A percentile compares a stretch with the other conserved stretches of the same genome.
These are phyloP conservation scores for Passerina amoena DNA, from an alignment of 2,113 vertebrate genomes.

Conservation along the genomic window DNA sequence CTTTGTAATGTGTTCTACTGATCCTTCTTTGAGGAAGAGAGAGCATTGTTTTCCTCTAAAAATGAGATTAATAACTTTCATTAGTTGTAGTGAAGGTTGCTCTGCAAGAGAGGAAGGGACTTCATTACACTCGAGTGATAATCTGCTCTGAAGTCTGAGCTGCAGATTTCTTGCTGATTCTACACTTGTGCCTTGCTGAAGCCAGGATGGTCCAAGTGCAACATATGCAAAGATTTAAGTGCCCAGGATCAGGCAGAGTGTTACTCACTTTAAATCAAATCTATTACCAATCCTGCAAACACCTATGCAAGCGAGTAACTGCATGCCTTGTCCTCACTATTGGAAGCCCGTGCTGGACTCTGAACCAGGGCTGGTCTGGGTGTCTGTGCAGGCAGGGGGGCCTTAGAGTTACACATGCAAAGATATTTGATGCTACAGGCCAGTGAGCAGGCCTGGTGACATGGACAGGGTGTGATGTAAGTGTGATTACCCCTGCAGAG, in stretches of 20 bases:
- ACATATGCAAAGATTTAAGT: not conserved
- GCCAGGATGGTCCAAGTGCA: not conserved
- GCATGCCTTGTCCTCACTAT: rapidly evolving
- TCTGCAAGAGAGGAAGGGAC: slow-evolving; percentile 20
- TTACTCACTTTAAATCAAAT: not conserved
- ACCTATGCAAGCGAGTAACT: not conserved
- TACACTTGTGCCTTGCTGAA: slow-evolving; percentile 26
- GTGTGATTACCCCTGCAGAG: not conserved
- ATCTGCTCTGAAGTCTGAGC: slow-evolving; percentile 35
- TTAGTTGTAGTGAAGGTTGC: not conserved
- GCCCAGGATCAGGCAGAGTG: not conserved
- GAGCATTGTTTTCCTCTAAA: not conserved
- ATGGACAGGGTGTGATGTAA: rapidly evolving
- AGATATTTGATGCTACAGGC: not conserved
- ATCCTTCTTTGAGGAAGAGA: slow-evolving; percentile 38
- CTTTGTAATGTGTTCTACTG: slow-evolving; percentile 66
- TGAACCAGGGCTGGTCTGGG: not conserved
- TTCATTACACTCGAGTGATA: not conserved
- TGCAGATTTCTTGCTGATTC: slow-evolving; percentile 25
- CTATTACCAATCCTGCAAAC: slow-evolving; percentile 10
- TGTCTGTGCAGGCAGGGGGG: rapidly evolving
- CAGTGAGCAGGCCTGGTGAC: not conserved
- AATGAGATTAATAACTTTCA: not conserved
- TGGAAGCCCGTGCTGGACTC: not conserved
- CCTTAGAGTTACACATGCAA: not conserved